Conservation (phyloP, 2,888 invertebrate genomes). For the Caenorhabditis virilis region DNA sequence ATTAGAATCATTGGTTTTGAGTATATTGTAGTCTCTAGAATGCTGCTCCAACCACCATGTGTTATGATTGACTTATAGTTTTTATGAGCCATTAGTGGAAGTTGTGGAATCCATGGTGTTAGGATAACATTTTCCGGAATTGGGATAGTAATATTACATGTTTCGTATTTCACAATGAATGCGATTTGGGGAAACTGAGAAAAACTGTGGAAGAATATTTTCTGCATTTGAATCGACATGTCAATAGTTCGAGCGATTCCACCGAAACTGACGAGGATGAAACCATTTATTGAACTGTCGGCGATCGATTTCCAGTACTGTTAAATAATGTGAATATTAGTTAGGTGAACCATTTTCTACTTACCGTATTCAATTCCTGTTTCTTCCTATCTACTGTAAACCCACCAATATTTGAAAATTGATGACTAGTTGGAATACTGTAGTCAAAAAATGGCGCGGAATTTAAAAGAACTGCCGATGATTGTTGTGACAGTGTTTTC, state of each 20-base stretch:
- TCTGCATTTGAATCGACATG: conserved; percentile 49
- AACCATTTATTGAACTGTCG: conserved; percentile 41
- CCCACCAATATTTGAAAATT: conserved; percentile 52
- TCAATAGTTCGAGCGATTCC: conserved; percentile 61
- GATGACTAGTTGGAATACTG: conserved; percentile 49
- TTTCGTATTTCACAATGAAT: conserved; percentile 58
- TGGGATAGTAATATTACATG: conserved; percentile 7
- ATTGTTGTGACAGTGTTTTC: conserved; percentile 6
- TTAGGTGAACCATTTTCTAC: neutral
- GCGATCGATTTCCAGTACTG: conserved; percentile 53
- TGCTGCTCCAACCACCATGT: conserved; percentile 63
- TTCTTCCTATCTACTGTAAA: conserved; percentile 43
- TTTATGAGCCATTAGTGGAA: conserved; percentile 55
- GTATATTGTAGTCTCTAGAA: conserved; percentile 53
- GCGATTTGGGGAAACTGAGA: conserved; percentile 48
- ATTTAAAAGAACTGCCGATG: conserved; percentile 53
- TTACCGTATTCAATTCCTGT: conserved; percentile 18
- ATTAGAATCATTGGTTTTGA: conserved; percentile 60
- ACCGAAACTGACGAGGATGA: conserved; percentile 60
- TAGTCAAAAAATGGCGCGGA: conserved; percentile 58
- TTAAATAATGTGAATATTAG: neutral
- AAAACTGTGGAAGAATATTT: conserved; percentile 46
- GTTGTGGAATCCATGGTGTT: conserved; percentile 59
- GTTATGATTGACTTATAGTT: conserved; percentile 59
- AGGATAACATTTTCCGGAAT: conserved; percentile 45